These are phyloP conservation scores for Archivesica marissinica DNA, from an alignment of 1,140 invertebrate species.

Conservation along the genomic window DNA sequence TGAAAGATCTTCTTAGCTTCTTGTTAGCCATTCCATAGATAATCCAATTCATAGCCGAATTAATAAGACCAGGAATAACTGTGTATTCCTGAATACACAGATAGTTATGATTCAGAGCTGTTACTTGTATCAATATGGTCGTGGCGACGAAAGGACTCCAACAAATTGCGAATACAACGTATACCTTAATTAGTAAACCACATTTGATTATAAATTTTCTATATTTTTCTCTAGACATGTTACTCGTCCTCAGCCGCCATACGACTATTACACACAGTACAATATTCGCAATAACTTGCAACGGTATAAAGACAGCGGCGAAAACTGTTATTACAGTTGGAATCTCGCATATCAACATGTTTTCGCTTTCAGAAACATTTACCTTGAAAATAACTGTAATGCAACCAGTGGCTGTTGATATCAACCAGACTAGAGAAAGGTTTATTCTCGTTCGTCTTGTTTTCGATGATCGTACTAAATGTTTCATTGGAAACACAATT, in stretches of 20 bases:
- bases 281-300: neutral
- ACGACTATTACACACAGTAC: neutral
- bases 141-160: neutral
- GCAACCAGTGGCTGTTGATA: neutral
- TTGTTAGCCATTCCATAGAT: slow-evolving; percentile 30
- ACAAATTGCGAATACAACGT: slow-evolving; percentile 3
- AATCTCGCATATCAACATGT: neutral
- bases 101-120: neutral
- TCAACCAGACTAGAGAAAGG: neutral
- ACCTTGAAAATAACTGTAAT: neutral
- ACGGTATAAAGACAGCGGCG: neutral
- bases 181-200: neutral
- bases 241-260: neutral
- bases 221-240: neutral
- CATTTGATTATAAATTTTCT: neutral
- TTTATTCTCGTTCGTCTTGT: neutral
- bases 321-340: neutral
- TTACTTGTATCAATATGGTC: neutral
- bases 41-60: slow-evolving; percentile 33
- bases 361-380: neutral
- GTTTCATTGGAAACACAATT: slow-evolving; percentile 25
- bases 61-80: neutral
- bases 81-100: neutral
- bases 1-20: neutral
- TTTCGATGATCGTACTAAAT: neutral